phyloP scores from a whole-genome alignment of 2,797 vertebrate genomes.

The Anableps anableps region DNA sequence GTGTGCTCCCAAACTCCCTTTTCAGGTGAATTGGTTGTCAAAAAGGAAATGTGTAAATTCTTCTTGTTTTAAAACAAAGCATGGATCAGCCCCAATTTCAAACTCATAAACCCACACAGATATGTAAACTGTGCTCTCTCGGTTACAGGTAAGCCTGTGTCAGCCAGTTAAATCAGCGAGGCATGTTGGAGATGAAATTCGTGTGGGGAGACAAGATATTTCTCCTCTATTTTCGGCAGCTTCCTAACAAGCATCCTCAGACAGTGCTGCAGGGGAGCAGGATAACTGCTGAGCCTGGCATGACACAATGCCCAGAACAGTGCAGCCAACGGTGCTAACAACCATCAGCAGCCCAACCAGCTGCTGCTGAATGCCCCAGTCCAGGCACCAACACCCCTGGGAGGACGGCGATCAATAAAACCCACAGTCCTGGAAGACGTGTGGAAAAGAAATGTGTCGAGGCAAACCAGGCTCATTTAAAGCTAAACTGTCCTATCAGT shows the following conservation, averaged over 20 bases:
- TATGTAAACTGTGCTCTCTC: slow-evolving; percentile 43
- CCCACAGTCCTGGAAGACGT: slow-evolving; percentile 73
- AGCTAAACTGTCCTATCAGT: slow-evolving; percentile 77
- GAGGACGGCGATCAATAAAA: slow-evolving; percentile 77
- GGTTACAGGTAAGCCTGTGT: slow-evolving; percentile 63
- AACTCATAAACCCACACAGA: slow-evolving; percentile 35
- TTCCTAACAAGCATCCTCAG: slow-evolving; percentile 84
- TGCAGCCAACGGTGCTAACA: slow-evolving; percentile 77
- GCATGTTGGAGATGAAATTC: slow-evolving; percentile 58
- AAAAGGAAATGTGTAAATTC: slow-evolving; percentile 51
- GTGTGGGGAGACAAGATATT: slow-evolving; percentile 76
- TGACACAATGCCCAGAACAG: slow-evolving; percentile 75
- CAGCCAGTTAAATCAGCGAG: slow-evolving; percentile 66
- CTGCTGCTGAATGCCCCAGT: slow-evolving; percentile 70
- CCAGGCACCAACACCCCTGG: slow-evolving; percentile 70
- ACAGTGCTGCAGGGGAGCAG: slow-evolving; percentile 74
- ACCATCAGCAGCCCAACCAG: slow-evolving; percentile 78
- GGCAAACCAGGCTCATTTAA: slow-evolving; percentile 79
- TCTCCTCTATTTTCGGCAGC: slow-evolving; percentile 82
- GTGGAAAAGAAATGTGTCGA: slow-evolving; percentile 73
- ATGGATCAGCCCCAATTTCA: slow-evolving; percentile 36
- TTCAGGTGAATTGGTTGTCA: slow-evolving; percentile 41
- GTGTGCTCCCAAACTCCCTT: slow-evolving; percentile 35
- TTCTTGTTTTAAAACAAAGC: slow-evolving; percentile 41
- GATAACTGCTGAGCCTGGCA: slow-evolving; percentile 79